Base-by-base conservation (phyloP, 23 tunicate genomes). In the Trididemnum nubilum region DNA sequence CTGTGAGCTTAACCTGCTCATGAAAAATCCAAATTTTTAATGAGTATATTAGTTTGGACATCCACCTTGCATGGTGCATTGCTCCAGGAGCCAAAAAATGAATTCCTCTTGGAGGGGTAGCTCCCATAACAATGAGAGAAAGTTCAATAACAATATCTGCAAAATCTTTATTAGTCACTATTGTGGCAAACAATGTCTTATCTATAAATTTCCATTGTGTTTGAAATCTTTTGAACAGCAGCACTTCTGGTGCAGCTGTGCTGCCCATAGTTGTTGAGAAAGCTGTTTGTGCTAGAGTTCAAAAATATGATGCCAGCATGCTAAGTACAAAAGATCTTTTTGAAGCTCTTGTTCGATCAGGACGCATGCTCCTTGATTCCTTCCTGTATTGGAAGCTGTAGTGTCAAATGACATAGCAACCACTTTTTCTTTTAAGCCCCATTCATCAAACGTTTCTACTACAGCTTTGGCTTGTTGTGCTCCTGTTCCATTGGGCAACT, bases 401-500 rank as follows among this genome's bases (percentile, higher is more conserved):
- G 74, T 69, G 37, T 69, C 74, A 69, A 69, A 69, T 29, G 12
- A 34, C 40, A 69, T 32, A 32, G 38, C 36, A 28, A 28, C 18
- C 5, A 69, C 37, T 29, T 69, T 33, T 34, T 69, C 22, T 4
- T 32, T 32, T 69, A 69, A 32, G 37, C 38, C 38, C 74, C 74
- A 69, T 32, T 69, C 2, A 4, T 69, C n/a, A n/a, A 28, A 5
- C 3, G 74, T n/a, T 28, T 69, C 74, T 28, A 5, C 5, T 7
- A 69, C 74, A 28, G 74, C 74, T 69, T 29, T 28, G 3, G 74
- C 74, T 4, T 69, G 40, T 29, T 29, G 12, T 69, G 5, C 22
- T 29, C 38, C 40, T 34, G 74, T 69, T 28, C 74, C 74, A 34
- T 29, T 28, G 29, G 74, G 74, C 74, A 69, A 69, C 26, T 69